Percentiles rank a stretch among this genome's conserved stretches.
Conservation (phyloP, 2,113 vertebrate species). For the Larimichthys crocea region DNA sequence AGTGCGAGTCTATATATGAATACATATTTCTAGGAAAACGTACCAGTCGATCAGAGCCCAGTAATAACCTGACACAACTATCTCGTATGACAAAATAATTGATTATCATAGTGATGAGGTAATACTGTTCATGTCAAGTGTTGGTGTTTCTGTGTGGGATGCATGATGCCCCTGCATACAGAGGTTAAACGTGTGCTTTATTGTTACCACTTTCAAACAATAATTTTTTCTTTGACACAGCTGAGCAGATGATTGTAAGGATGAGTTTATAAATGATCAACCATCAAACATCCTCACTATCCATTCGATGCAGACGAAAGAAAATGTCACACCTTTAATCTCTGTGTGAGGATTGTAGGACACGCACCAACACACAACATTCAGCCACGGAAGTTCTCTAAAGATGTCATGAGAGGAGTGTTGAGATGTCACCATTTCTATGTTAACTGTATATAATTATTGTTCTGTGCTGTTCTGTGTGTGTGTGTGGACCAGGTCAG, state of each 20-base stretch:
- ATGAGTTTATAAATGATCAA: background rate
- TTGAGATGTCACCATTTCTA: background rate
- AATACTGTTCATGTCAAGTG: too few species aligned
- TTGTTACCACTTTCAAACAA: background rate
- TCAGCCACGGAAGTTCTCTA: background rate
- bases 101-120: too few species aligned
- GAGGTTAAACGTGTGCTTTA: background rate
- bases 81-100: too few species aligned
- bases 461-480: slow-evolving; percentile 13
- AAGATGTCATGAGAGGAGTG: slow-evolving; percentile 10
- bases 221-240: background rate
- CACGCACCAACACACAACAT: background rate
- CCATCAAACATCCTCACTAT: background rate
- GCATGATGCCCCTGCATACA: background rate
- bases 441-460: slow-evolving; percentile 40
- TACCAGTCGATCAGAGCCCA: too few species aligned
- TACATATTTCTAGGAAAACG: too few species aligned
- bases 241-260: background rate
- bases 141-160: background rate
- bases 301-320: background rate
- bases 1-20: too few species aligned
- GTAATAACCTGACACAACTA: too few species aligned
- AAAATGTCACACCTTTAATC: background rate
- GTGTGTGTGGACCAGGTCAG: slow-evolving; percentile 27
- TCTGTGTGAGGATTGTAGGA: background rate